Conservation (phyloP, 92 coral and sea anemone genomes). For the Palythoa heliodiscus region DNA sequence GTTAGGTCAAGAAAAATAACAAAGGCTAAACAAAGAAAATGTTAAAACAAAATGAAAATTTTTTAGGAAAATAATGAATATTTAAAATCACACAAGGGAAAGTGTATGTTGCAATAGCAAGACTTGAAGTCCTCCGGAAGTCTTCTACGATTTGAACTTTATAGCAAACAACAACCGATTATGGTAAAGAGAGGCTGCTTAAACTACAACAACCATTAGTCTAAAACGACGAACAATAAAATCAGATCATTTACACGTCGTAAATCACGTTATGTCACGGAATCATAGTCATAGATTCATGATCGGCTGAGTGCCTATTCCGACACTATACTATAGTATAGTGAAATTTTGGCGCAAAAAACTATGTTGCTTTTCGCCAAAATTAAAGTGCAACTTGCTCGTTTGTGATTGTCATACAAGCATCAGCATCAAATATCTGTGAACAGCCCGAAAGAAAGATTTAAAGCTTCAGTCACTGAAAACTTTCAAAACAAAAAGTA, state of each 20-base stretch:
- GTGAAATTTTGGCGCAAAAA: too few species aligned
- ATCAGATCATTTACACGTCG: not conserved
- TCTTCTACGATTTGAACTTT: not conserved
- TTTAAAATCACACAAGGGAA: not conserved
- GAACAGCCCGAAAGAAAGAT: too few species aligned
- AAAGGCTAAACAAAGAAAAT: not conserved
- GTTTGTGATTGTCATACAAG: too few species aligned
- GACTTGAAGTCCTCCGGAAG: not conserved
- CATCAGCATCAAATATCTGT: too few species aligned
- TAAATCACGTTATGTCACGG: constrained; percentile 9
- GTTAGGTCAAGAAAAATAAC: too few species aligned
- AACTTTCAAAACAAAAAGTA: too few species aligned
- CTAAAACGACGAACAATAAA: not conserved
- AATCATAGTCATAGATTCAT: not conserved
- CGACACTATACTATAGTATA: too few species aligned
- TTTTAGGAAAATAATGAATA: not conserved
- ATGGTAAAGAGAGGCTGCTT: not conserved
- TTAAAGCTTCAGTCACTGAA: too few species aligned
- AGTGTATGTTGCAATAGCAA: not conserved
- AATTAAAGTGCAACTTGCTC: too few species aligned
- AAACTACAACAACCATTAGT: not conserved
- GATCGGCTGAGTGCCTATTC: too few species aligned
- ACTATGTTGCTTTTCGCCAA: too few species aligned
- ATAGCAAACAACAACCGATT: not conserved
- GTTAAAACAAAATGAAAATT: not conserved